Conservation (phyloP, 2,113 vertebrate species). For the Rhea americana region DNA sequence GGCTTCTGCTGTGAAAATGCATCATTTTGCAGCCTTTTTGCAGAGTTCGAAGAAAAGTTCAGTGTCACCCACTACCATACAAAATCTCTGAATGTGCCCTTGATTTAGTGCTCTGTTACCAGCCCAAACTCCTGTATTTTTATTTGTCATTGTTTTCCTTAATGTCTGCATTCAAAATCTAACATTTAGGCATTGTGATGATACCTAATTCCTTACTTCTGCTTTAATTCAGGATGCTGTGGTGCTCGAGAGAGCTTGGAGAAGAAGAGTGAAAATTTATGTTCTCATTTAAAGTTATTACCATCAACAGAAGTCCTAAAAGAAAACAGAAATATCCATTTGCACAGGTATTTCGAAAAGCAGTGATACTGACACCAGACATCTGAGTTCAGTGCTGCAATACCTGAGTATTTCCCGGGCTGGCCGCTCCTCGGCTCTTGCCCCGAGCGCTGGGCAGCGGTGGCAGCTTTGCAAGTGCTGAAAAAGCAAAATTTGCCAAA, state of each 20-base stretch:
- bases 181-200: not conserved
- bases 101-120: not conserved
- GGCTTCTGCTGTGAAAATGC: not conserved
- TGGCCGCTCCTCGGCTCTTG: not conserved
- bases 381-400: not conserved
- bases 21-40: not conserved
- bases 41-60: not conserved
- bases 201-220: constrained; percentile 19
- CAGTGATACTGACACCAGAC: not conserved
- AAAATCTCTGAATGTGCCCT: not conserved
- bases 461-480: accelerated
- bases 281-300: not conserved
- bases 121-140: not conserved
- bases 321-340: not conserved
- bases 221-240: not conserved
- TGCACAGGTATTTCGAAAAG: not conserved
- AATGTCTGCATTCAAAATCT: not conserved
- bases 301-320: not conserved
- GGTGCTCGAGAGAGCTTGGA: not conserved
- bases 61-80: not conserved
- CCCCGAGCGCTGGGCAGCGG: not conserved
- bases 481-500: not conserved
- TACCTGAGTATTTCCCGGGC: not conserved
- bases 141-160: not conserved
- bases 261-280: not conserved